Evolutionary conservation across 2,888 invertebrate genomes (phyloP).

Genomic region (Allacma fusca): DNA sequence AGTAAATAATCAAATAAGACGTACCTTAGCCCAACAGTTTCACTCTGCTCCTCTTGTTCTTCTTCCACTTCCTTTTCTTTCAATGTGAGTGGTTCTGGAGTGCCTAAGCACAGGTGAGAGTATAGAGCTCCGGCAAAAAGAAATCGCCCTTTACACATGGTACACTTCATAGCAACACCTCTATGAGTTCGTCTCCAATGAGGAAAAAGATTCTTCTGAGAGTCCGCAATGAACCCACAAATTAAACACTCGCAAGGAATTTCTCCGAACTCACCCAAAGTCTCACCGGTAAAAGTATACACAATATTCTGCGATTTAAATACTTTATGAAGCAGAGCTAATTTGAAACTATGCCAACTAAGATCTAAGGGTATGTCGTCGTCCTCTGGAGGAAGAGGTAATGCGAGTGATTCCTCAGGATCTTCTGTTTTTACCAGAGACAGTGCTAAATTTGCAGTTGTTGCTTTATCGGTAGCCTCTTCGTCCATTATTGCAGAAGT

Average conservation of each 20-base stretch:
- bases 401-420: neutral
- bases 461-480: neutral
- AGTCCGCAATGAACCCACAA: conserved; percentile 50
- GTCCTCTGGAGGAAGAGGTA: neutral
- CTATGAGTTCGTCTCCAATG: conserved; percentile 60
- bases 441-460: neutral
- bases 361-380: conserved; percentile 10
- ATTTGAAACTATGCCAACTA: conserved; percentile 53
- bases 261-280: conserved; percentile 50
- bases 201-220: conserved; percentile 55
- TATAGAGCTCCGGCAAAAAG: conserved; percentile 60
- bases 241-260: conserved; percentile 60
- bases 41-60: conserved; percentile 27
- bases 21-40: conserved; percentile 37
- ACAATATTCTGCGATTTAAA: conserved; percentile 52
- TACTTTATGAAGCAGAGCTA: conserved; percentile 54
- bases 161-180: conserved; percentile 59
- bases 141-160: conserved; percentile 60
- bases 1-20: neutral
- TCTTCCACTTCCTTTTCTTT: conserved; percentile 43
- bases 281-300: conserved; percentile 44
- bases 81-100: conserved; percentile 51
- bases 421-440: neutral
- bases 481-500: neutral
- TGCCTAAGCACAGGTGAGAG: conserved; percentile 59